Conservation (phyloP, 1,140 invertebrate species). For the Bombus terrestris region DNA sequence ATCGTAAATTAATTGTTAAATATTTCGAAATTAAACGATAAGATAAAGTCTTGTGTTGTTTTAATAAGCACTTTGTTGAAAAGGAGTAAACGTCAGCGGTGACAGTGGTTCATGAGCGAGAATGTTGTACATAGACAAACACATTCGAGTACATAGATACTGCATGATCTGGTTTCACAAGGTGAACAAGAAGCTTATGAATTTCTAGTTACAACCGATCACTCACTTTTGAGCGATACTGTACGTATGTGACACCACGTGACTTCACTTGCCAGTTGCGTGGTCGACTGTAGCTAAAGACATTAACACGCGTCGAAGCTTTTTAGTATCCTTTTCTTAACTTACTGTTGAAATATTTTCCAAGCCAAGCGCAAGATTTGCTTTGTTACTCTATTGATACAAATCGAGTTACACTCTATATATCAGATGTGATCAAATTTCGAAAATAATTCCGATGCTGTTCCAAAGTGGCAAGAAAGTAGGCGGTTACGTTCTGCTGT, state of each 20-base stretch:
- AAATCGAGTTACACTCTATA: neutral
- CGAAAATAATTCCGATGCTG: neutral
- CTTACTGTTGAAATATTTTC: neutral
- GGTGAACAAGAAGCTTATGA: constrained; percentile 14
- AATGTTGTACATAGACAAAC: neutral
- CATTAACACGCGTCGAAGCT: neutral
- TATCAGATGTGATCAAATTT: neutral
- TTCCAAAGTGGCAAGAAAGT: neutral
- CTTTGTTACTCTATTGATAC: neutral
- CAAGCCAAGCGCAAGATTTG: neutral
- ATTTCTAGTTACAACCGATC: neutral
- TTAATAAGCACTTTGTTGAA: no score
- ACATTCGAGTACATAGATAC: neutral
- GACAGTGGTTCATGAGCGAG: no score
- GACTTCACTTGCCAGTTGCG: neutral
- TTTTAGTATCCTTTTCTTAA: constrained; percentile 9
- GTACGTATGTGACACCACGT: neutral
- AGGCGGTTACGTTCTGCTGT: neutral
- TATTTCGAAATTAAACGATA: no score
- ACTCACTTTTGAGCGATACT: neutral
- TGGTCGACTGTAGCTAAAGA: neutral
- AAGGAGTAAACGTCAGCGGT: no score
- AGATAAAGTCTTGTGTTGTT: no score
- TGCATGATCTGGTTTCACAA: constrained; percentile 11
- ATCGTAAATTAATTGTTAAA: no score